These are phyloP conservation scores for Heterodera filipjevi DNA, from an alignment of 2,888 invertebrate species.

Conservation along the genomic window DNA sequence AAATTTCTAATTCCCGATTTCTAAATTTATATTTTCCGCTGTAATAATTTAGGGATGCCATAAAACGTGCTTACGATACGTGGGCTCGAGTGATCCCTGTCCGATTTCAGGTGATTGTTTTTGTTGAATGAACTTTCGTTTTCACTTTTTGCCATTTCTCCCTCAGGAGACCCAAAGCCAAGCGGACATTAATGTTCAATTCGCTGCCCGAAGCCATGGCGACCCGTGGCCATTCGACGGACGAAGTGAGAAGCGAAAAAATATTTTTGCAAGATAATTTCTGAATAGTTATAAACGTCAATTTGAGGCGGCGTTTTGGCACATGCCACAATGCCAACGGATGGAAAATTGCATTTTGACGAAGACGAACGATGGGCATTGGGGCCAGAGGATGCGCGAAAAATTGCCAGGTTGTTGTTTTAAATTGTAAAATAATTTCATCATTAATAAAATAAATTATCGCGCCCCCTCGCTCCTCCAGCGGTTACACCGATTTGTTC, in stretches of 20 bases:
- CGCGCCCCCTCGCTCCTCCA: background rate
- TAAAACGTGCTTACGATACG: conserved; percentile 57
- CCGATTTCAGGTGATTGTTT: conserved; percentile 14
- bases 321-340: conserved; percentile 64
- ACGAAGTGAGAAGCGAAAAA: conserved; percentile 41
- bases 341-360: conserved; percentile 62
- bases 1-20: background rate
- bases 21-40: background rate
- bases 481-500: conserved; percentile 53
- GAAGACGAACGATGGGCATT: conserved; percentile 62
- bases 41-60: conserved; percentile 48
- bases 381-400: conserved; percentile 47
- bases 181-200: conserved; percentile 58
- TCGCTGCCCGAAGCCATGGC: conserved; percentile 58
- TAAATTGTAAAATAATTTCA: background rate
- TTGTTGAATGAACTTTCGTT: background rate
- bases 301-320: conserved; percentile 61
- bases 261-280: background rate
- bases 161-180: conserved; percentile 39
- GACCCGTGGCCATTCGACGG: conserved; percentile 64
- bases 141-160: too few relatives aligned
- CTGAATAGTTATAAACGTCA: background rate
- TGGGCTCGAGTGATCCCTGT: conserved; percentile 58
- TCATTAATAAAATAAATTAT: conserved; percentile 16
- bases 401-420: conserved; percentile 31